These are phyloP conservation scores for Atopsyche davidsoni DNA, from an alignment of 1,140 invertebrate species.

Conservation along the genomic window DNA sequence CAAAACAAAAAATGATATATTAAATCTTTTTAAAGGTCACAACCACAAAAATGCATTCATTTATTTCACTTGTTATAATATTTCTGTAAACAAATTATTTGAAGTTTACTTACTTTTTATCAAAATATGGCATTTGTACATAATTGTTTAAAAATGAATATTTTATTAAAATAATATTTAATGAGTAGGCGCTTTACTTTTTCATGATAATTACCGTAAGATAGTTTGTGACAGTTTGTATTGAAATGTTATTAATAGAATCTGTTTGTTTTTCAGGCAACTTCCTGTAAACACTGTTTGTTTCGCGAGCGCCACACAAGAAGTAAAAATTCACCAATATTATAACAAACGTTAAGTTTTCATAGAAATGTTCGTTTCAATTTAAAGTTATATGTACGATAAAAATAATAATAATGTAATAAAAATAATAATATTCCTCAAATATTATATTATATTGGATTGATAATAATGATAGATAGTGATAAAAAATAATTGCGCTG, in stretches of 20 bases:
- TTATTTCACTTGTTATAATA: too few relatives aligned
- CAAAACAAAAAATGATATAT: too few relatives aligned
- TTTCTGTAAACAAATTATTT: neutral
- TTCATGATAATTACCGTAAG: too few relatives aligned
- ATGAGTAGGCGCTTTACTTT: too few relatives aligned
- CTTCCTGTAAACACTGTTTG: slow-evolving; percentile 26
- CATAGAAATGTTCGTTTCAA: slow-evolving; percentile 18
- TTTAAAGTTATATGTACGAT: slow-evolving; percentile 23
- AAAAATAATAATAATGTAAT: too few relatives aligned
- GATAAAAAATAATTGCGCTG: slow-evolving; percentile 1
- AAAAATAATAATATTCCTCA: slow-evolving; percentile 19
- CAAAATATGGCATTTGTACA: neutral
- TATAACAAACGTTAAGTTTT: slow-evolving; percentile 26
- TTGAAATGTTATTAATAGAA: too few relatives aligned
- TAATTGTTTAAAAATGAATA: neutral
- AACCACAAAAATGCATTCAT: too few relatives aligned
- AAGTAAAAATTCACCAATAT: slow-evolving; percentile 25
- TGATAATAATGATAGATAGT: slow-evolving; percentile 20
- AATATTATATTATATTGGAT: slow-evolving; percentile 23
- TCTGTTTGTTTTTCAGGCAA: slow-evolving; percentile 28
- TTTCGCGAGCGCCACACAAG: slow-evolving; percentile 19
- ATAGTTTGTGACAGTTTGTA: too few relatives aligned
- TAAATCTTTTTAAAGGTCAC: too few relatives aligned
- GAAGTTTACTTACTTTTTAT: neutral
- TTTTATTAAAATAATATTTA: neutral